Base-by-base conservation (phyloP, 1,140 invertebrate species). In the Chelonus insularis region DNA sequence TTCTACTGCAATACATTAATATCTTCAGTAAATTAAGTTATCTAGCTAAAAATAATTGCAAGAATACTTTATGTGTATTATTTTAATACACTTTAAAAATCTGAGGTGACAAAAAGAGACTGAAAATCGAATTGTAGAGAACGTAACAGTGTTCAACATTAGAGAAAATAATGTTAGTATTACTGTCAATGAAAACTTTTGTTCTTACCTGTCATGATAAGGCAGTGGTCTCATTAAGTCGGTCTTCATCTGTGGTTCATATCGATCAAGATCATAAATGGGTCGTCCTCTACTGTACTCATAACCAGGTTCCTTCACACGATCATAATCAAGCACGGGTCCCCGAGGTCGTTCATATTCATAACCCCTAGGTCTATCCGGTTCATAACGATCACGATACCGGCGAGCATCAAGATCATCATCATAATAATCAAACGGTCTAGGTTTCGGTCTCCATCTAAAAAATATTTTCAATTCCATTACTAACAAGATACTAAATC, bases 371-470 rank as follows among this genome's bases (percentile, higher is more conserved):
- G 4, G 37, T n/a, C 58, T 45, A 25, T 65, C 60, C n/a, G 25
- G 32, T 57, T 76, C 72, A 51, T 76, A 75, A 52, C 73, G 71
- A 43, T 74, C 72, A 6, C 73, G 57, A 43, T 75, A 72, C 47
- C 73, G 66, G n/a, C 72, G 70, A 61, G 76, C 72, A 1, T 79
- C 77, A 9, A 65, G 55, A 34, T 74, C 72, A 32, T 76, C 74
- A 6, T 79, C 72, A 57, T 79, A 78, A 9, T 72, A 74, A 55
- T 79, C 76, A 56, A 77, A 29, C 3, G 25, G 75, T 59, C 73
- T 70, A n/a, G 64, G 54, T 67, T 71, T 71, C 41, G 66, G 65
- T 41, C 70, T 68, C 68, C 60, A 72, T 65, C 75, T 71, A 23
- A 41, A 34, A 23, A 37, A 43, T 36, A 51, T 43, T 43, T 43